Percentiles rank a stretch among this genome's conserved stretches.
These are phyloP conservation scores for Hapalemur alaotrensis DNA, from an alignment of 2,797 vertebrate species.

Conservation along the genomic window DNA sequence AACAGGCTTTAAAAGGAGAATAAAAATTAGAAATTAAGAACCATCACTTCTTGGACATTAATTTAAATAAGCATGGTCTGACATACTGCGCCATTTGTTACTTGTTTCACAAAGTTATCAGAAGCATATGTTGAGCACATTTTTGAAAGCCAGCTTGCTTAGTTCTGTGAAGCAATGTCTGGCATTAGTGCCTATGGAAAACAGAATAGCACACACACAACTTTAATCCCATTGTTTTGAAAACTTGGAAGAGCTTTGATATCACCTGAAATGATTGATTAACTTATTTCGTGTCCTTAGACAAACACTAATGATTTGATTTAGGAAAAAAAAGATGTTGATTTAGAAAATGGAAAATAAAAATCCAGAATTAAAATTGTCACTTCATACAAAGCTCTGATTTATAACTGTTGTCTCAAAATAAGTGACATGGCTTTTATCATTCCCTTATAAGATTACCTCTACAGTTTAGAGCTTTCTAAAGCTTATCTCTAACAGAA, in stretches of 20 bases:
- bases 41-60: not conserved
- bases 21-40: slow-evolving; percentile 9
- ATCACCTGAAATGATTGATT: not conserved
- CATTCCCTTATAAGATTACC: not conserved
- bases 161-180: not conserved
- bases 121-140: not conserved
- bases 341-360: slow-evolving; percentile 37
- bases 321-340: not conserved
- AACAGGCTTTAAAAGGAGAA: slow-evolving; percentile 41
- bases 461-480: not conserved
- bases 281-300: slow-evolving; percentile 24
- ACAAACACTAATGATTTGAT: not conserved
- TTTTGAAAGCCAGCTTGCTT: slow-evolving; percentile 1
- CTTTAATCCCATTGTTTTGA: not conserved
- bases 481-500: not conserved
- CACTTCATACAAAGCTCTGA: not conserved
- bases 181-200: not conserved
- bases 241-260: not conserved
- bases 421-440: not conserved
- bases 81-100: not conserved
- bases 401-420: not conserved
- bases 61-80: not conserved
- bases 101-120: slow-evolving; percentile 21
- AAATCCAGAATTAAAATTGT: slow-evolving; percentile 37
- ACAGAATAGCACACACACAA: not conserved